Percentiles rank a stretch among this genome's conserved stretches.
These are phyloP conservation scores for Pogonocherus hispidulus DNA, from an alignment of 2,888 invertebrate genomes.

Conservation along the genomic window DNA sequence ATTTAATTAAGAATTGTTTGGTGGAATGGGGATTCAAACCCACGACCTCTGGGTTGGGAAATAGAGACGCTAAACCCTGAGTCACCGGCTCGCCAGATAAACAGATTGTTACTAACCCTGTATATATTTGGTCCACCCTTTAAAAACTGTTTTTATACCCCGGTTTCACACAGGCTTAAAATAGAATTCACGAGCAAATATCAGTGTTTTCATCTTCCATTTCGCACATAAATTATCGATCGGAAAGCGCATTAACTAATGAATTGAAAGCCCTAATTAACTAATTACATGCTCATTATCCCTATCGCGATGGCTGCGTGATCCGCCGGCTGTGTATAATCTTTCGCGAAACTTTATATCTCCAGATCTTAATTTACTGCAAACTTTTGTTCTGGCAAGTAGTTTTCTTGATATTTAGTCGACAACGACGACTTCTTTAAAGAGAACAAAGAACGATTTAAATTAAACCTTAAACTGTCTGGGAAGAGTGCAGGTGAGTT, in stretches of 20 bases:
- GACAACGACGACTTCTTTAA: not conserved
- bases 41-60: too few species aligned
- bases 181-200: not conserved
- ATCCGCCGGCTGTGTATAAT: slow-evolving; percentile 20
- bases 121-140: too few species aligned
- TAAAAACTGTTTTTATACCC: not conserved
- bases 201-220: not conserved
- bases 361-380: slow-evolving; percentile 23
- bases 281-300: slow-evolving; percentile 34
- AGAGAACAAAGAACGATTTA: not conserved
- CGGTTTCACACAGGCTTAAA: not conserved
- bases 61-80: too few species aligned
- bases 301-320: slow-evolving; percentile 11
- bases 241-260: slow-evolving; percentile 14
- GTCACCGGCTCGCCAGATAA: too few species aligned
- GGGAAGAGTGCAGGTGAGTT: not conserved
- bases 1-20: too few species aligned
- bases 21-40: too few species aligned
- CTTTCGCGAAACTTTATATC: slow-evolving; percentile 22
- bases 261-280: slow-evolving; percentile 12
- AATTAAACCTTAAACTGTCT: not conserved
- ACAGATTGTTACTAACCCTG: too few species aligned
- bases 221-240: slow-evolving; percentile 8
- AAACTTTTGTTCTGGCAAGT: slow-evolving; percentile 28
- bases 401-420: slow-evolving; percentile 6